A percentile compares a stretch with the other conserved stretches of the same genome.
Evolutionary conservation across 2,888 invertebrate genomes (phyloP).

Genomic region (Drosophila prolongata): DNA sequence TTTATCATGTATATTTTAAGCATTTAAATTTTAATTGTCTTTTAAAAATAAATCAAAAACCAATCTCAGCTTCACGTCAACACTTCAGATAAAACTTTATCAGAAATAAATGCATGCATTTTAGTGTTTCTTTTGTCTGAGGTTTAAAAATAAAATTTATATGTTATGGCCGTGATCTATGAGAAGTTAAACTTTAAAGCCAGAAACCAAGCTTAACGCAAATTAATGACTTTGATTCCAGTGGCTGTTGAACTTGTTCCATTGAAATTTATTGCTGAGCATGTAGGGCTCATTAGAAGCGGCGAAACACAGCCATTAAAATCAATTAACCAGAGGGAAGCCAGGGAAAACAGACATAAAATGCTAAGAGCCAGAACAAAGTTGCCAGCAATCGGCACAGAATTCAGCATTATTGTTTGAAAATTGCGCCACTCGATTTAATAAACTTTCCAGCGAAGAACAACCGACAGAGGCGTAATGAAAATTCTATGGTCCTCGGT

Average conservation of each 20-base stretch:
- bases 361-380: constrained; percentile 26
- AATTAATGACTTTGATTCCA: constrained; percentile 38
- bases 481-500: constrained; percentile 21
- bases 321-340: constrained; percentile 37
- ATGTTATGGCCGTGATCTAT: constrained; percentile 20
- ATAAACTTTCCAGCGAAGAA: constrained; percentile 46
- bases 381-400: constrained; percentile 10
- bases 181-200: constrained; percentile 8
- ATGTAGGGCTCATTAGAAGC: constrained; percentile 42
- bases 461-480: constrained; percentile 34
- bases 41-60: constrained; percentile 7
- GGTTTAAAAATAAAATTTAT: constrained; percentile 18
- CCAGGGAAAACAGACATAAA: constrained; percentile 15
- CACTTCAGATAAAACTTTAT: constrained; percentile 14
- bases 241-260: constrained; percentile 39
- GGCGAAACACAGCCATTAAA: constrained; percentile 38
- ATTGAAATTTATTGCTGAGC: constrained; percentile 29
- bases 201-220: constrained; percentile 31
- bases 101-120: constrained; percentile 4
- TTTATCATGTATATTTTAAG: background rate
- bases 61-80: constrained; percentile 6
- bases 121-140: constrained; percentile 10
- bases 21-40: constrained; percentile 4
- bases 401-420: constrained; percentile 72
- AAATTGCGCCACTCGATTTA: constrained; percentile 81